Evolutionary conservation across 2,797 vertebrate genomes (phyloP).

Genomic region (Merluccius polli): DNA sequence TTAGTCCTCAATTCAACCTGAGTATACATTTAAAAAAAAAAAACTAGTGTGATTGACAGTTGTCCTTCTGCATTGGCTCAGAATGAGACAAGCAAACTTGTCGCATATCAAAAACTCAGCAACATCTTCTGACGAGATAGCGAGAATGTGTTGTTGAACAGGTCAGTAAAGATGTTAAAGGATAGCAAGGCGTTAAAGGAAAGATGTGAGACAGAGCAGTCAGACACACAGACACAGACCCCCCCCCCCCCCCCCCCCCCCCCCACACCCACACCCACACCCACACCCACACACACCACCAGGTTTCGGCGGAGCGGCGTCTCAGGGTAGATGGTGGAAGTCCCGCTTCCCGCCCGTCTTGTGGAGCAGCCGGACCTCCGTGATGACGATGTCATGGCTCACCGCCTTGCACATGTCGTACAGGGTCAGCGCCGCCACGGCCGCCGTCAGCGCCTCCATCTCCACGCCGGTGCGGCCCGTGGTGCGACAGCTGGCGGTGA

Average conservation of each 20-base stretch:
- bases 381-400: constrained; percentile 83
- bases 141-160: neutral
- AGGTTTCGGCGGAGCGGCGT: too few species aligned
- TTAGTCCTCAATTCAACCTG: neutral
- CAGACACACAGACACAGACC: too few species aligned
- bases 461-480: constrained; percentile 87
- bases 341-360: constrained; percentile 89
- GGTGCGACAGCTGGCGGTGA: constrained; percentile 78
- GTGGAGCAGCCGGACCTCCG: constrained; percentile 80
- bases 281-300: neutral
- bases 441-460: constrained; percentile 90
- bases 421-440: constrained; percentile 82
- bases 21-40: neutral
- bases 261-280: too few species aligned
- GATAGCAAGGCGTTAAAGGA: neutral
- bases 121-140: neutral
- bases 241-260: too few species aligned
- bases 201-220: too few species aligned
- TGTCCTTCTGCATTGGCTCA: neutral
- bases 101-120: neutral
- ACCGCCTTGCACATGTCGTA: constrained; percentile 99
- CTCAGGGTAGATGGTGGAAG: constrained; percentile 62
- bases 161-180: neutral
- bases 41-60: neutral
- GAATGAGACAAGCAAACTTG: neutral